Evolutionary conservation across 2,113 vertebrate genomes (phyloP), one percentile per base, ranked within the genome.

Genomic region (Crotalus helleri): DNA sequence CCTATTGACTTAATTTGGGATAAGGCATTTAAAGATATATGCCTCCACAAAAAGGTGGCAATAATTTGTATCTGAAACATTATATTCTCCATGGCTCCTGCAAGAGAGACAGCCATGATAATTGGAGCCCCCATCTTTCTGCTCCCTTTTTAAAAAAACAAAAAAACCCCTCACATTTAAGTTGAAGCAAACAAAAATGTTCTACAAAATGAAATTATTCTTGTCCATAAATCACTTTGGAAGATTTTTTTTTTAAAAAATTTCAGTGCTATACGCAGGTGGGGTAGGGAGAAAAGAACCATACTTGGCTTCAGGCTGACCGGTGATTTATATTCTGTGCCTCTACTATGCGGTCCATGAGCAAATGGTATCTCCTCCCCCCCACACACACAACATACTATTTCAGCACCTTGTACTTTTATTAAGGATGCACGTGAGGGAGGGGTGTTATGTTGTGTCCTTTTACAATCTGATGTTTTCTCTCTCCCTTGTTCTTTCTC

Each of bases 401-500:
- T 81, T 21, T 39, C 74, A 81, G 17, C 33, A 81, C 33, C 33
- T 19, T 81, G 33, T 81, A 21, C 17, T 81, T 44, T 81, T 81
- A 81, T 44, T 81, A 81, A 81, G 33, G 74, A 21, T 39, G 33
- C 17, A 17, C 17, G 39, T 39, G 74, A 81, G 74, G 17, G 74
- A 44, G 33, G 44, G 44, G 13, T 1, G 1, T 33, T 11, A 1
- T 44, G 74, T 21, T 81, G 44, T 29, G 13, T 17, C 59, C 13
- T 57, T 92, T 85, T 59, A 11, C n/a, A 59, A 24, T 6, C 93
- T 94, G 96, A 97, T 93, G 94, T 92, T 64, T 96, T 94, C 95
- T 90, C 95, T 69, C 95, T 58, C 94, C 93, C 19, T 44, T 59
- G 58, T 39, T 93, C 44, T 90, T 81, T 88, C 29, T 55, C 87